Evolutionary conservation across 2,113 vertebrate species (phyloP).

Genomic region (Peromyscus maniculatus): DNA sequence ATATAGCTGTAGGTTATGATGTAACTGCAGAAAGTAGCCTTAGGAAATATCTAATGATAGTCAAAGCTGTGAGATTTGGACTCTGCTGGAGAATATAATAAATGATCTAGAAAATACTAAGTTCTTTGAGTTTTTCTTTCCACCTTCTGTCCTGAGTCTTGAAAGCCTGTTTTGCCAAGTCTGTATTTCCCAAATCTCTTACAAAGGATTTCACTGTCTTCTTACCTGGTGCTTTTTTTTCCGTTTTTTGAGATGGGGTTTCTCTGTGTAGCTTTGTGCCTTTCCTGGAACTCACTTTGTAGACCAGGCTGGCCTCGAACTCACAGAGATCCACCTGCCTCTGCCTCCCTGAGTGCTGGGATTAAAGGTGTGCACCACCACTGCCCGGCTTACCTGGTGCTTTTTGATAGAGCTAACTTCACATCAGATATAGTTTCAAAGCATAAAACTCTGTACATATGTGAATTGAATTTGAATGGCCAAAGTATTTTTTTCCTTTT

Average conservation of each 20-base stretch:
- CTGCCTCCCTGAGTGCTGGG: too few relatives aligned
- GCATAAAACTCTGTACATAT: neutral
- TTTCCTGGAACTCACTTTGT: too few relatives aligned
- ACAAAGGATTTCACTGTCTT: conserved; percentile 54
- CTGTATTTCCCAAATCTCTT: conserved; percentile 10
- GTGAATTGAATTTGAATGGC: conserved; percentile 39
- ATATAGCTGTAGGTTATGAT: conserved; percentile 48
- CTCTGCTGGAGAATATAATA: conserved; percentile 47
- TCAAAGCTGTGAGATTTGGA: conserved; percentile 49
- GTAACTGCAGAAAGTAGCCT: conserved; percentile 17
- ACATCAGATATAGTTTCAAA: conserved; percentile 16
- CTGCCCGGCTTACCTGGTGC: neutral
- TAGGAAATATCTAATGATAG: conserved; percentile 41
- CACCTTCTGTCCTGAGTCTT: conserved; percentile 36
- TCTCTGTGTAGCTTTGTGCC: too few relatives aligned
- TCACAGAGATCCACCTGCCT: too few relatives aligned
- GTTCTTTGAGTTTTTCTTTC: conserved; percentile 59
- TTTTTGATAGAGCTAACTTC: conserved; percentile 35
- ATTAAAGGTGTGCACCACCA: too few relatives aligned
- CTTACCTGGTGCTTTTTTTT: neutral
- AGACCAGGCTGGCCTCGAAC: too few relatives aligned
- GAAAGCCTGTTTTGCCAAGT: conserved; percentile 19
- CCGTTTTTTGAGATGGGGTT: too few relatives aligned
- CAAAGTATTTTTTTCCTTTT: conserved; percentile 24
- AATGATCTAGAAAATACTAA: conserved; percentile 9